Percentiles rank a stretch among this genome's conserved stretches.
Evolutionary conservation across 1,140 invertebrate genomes (phyloP).

Genomic region (silkworm (Bombyx mori)): DNA sequence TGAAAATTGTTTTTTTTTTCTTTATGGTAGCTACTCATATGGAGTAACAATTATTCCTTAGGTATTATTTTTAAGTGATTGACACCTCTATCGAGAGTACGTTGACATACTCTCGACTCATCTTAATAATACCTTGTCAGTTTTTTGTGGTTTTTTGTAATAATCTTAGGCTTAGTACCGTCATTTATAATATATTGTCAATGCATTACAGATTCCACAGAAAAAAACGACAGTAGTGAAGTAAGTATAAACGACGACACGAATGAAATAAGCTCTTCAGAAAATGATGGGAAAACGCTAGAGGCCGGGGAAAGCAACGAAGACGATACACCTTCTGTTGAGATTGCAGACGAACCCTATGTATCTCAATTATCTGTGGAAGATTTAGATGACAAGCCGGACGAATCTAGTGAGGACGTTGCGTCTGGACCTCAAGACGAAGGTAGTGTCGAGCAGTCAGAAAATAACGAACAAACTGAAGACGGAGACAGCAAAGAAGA

Average conservation of each 20-base stretch:
- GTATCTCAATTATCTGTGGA: constrained; percentile 55
- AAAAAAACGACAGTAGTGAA: constrained; percentile 66
- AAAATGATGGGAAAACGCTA: constrained; percentile 34
- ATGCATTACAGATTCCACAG: constrained; percentile 48
- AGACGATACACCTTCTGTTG: constrained; percentile 49
- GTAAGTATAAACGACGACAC: constrained; percentile 58
- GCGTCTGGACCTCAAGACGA: constrained; percentile 12
- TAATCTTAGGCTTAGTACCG: too few species aligned
- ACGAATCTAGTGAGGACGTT: constrained; percentile 42
- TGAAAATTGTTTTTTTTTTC: too few species aligned
- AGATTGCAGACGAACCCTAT: constrained; percentile 68
- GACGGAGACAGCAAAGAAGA: constrained; percentile 19
- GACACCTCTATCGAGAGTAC: too few species aligned
- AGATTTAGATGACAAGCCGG: constrained; percentile 33
- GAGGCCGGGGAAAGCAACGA: constrained; percentile 41
- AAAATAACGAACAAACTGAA: constrained; percentile 5
- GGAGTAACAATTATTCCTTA: too few species aligned
- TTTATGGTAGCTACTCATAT: too few species aligned
- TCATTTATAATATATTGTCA: neutral
- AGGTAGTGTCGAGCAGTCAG: constrained; percentile 6
- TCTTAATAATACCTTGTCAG: too few species aligned
- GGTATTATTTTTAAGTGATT: too few species aligned
- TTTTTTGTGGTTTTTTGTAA: too few species aligned
- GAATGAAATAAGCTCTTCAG: constrained; percentile 54
- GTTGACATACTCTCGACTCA: too few species aligned